phyloP scores from a whole-genome alignment of 2,888 invertebrate species.

The Melanostoma scalare region DNA sequence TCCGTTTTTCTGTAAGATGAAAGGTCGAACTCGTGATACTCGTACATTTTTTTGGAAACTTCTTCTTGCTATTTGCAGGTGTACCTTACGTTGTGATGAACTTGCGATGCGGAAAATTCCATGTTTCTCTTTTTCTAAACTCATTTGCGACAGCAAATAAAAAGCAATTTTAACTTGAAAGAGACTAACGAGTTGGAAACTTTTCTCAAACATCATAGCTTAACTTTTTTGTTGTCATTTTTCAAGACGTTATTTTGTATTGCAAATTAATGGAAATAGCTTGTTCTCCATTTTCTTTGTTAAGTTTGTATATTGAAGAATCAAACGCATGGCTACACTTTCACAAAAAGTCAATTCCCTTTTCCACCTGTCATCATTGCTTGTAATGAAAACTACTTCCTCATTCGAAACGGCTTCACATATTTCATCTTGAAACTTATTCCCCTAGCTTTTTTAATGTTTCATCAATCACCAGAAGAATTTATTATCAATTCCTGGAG shows the following conservation, averaged over 20 bases:
- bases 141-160: no score
- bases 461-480: slow-evolving; percentile 30
- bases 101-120: no score
- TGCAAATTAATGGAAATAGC: background rate
- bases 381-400: slow-evolving; percentile 30
- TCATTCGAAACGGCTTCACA: slow-evolving; percentile 27
- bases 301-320: background rate
- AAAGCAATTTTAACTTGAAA: no score
- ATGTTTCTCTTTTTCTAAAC: no score
- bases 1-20: background rate
- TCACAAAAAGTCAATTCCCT: background rate
- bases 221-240: no score
- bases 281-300: background rate
- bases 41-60: background rate
- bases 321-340: no score
- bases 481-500: slow-evolving; percentile 37
- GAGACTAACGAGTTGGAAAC: no score
- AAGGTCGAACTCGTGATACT: background rate
- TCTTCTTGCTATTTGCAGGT: no score
- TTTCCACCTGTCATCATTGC: slow-evolving; percentile 14
- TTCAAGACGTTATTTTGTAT: no score
- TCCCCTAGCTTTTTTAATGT: slow-evolving; percentile 7
- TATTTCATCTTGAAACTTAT: slow-evolving; percentile 26
- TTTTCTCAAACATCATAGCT: no score
- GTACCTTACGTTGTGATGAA: no score